phyloP scores from a whole-genome alignment of 2,888 invertebrate genomes.

The Lymantria dispar region DNA sequence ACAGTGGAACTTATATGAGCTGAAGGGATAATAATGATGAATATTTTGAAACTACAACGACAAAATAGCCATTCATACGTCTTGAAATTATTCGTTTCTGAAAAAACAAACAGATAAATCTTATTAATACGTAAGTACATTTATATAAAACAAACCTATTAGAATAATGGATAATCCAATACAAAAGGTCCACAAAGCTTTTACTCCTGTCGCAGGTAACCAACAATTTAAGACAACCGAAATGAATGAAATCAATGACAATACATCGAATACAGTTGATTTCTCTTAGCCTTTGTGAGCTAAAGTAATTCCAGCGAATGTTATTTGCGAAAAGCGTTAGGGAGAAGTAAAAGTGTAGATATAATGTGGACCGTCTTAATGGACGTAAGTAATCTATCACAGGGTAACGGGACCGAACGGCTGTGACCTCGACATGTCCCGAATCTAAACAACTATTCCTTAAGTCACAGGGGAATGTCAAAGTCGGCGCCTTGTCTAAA shows the following conservation, averaged over 20 bases:
- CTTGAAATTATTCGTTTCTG: no score
- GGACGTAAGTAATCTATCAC: conserved; percentile 38
- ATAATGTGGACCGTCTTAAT: conserved; percentile 29
- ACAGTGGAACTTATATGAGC: no score
- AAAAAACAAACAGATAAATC: no score
- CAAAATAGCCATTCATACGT: no score
- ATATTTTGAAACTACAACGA: no score
- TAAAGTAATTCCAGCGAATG: conserved; percentile 19
- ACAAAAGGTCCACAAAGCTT: conserved; percentile 7
- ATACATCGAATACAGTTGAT: conserved; percentile 26
- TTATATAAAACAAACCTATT: conserved; percentile 5
- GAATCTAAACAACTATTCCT: conserved; percentile 34
- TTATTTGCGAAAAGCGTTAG: conserved; percentile 15
- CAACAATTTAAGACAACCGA: conserved; percentile 19
- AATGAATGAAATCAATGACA: conserved; percentile 29
- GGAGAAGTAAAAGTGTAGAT: conserved; percentile 2
- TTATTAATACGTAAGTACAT: not conserved
- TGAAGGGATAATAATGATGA: no score
- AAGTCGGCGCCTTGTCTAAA: conserved; percentile 27
- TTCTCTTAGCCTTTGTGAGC: conserved; percentile 27
- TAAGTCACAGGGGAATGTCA: conserved; percentile 33
- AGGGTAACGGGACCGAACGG: conserved; percentile 8
- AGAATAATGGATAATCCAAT: conserved; percentile 5
- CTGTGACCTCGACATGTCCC: conserved; percentile 26
- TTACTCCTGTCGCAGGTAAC: conserved; percentile 8